These are phyloP conservation scores for Dinocampus coccinellae DNA, from an alignment of 2,888 invertebrate genomes.

Conservation along the genomic window DNA sequence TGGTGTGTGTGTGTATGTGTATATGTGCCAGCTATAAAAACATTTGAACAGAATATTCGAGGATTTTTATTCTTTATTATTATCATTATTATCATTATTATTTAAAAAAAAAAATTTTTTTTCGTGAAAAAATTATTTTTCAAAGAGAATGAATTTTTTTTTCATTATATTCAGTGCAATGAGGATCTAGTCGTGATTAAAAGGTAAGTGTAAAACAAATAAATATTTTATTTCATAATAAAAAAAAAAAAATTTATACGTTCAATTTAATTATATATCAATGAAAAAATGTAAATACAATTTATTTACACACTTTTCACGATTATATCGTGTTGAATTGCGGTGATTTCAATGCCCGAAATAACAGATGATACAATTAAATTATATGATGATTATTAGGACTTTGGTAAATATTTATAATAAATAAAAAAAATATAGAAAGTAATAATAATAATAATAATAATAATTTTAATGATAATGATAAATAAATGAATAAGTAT, in stretches of 20 bases:
- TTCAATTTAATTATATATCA: neutral
- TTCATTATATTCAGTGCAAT: slow-evolving; percentile 52
- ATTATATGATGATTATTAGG: no score
- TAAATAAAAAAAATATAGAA: no score
- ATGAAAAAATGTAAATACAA: neutral
- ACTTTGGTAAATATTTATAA: no score
- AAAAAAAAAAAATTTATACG: neutral
- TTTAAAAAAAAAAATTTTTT: neutral
- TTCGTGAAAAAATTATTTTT: slow-evolving; percentile 26
- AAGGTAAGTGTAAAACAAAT: slow-evolving; percentile 46
- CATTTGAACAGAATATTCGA: neutral
- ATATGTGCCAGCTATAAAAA: no score
- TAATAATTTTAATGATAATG: no score
- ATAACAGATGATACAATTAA: slow-evolving; percentile 37
- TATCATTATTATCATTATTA: slow-evolving; percentile 11
- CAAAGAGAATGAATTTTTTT: slow-evolving; percentile 32
- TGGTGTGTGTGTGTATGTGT: neutral
- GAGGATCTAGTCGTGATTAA: slow-evolving; percentile 55
- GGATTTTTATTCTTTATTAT: slow-evolving; percentile 5
- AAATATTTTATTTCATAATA: neutral
- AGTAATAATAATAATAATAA: no score
- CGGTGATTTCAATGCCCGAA: slow-evolving; percentile 56
- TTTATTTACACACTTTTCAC: neutral
- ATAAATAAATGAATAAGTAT: no score
- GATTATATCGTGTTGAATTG: slow-evolving; percentile 28